Percentiles rank a stretch among this genome's conserved stretches.
These are phyloP conservation scores for Heteromyza rotundicornis DNA, from an alignment of 2,888 invertebrate species.

Conservation along the genomic window DNA sequence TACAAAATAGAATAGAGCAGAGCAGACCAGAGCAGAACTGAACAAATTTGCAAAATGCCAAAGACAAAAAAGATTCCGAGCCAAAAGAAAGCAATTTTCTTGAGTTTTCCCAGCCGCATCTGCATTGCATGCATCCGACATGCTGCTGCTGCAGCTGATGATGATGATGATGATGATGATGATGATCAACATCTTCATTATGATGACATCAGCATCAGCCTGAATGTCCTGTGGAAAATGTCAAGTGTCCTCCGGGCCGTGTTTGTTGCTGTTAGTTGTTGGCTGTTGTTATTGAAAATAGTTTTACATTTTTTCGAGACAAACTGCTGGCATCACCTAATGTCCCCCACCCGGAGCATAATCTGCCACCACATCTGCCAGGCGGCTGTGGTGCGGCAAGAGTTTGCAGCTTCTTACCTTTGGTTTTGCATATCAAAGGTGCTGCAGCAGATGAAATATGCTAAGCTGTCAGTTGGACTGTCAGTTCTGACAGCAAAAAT, in stretches of 20 bases:
- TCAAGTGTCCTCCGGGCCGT: conserved; percentile 31
- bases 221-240: conserved; percentile 19
- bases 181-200: too few species aligned
- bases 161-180: too few species aligned
- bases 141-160: too few species aligned
- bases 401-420: neutral
- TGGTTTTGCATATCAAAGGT: conserved; percentile 11
- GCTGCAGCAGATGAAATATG: conserved; percentile 16
- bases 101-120: neutral
- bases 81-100: conserved; percentile 9
- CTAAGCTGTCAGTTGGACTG: conserved; percentile 48
- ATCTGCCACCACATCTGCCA: too few species aligned
- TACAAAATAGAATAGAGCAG: conserved; percentile 53
- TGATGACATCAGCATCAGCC: too few species aligned
- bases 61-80: conserved; percentile 34
- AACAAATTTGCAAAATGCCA: conserved; percentile 14
- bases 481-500: conserved; percentile 37
- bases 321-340: too few species aligned
- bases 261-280: neutral
- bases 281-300: conserved; percentile 49
- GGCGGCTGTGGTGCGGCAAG: neutral
- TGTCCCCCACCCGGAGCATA: neutral
- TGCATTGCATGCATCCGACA: too few species aligned
- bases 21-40: conserved; percentile 43
- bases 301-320: conserved; percentile 46